Evolutionary conservation across 1,140 invertebrate genomes (phyloP).

Genomic region (Archegozetes longisetosus): DNA sequence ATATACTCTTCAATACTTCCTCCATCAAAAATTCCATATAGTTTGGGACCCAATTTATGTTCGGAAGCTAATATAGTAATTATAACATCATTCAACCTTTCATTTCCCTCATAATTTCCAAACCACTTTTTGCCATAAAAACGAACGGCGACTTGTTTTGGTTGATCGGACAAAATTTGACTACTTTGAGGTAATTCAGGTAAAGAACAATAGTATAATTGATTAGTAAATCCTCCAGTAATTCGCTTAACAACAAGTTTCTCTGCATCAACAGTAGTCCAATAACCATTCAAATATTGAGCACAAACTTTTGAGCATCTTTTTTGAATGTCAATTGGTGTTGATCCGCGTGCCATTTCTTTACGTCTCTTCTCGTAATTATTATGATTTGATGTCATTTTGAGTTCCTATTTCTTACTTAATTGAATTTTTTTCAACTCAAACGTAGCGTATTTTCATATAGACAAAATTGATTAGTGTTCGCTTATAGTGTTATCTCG

Average conservation of each 20-base stretch:
- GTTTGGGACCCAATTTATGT: not conserved
- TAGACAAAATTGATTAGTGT: too few relatives aligned
- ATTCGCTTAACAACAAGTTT: not conserved
- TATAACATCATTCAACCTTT: not conserved
- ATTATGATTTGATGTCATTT: too few relatives aligned
- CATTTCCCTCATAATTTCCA: not conserved
- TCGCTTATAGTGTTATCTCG: too few relatives aligned
- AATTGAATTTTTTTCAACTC: too few relatives aligned
- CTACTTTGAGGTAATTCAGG: not conserved
- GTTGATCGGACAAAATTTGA: not conserved
- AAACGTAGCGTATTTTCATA: too few relatives aligned
- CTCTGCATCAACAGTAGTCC: not conserved
- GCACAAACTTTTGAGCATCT: not conserved
- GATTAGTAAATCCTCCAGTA: conserved; percentile 7
- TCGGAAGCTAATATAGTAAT: not conserved
- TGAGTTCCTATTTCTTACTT: too few relatives aligned
- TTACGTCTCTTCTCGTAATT: not conserved
- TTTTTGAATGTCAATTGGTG: conserved; percentile 1
- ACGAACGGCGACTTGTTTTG: not conserved
- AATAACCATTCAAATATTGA: not conserved
- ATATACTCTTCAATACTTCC: not conserved
- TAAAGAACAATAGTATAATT: conserved; percentile 1
- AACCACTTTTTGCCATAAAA: not conserved
- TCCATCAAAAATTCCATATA: not conserved
- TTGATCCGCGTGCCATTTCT: not conserved